Evolutionary conservation across 2,888 invertebrate species (phyloP).

Genomic region (Limenitis camilla): DNA sequence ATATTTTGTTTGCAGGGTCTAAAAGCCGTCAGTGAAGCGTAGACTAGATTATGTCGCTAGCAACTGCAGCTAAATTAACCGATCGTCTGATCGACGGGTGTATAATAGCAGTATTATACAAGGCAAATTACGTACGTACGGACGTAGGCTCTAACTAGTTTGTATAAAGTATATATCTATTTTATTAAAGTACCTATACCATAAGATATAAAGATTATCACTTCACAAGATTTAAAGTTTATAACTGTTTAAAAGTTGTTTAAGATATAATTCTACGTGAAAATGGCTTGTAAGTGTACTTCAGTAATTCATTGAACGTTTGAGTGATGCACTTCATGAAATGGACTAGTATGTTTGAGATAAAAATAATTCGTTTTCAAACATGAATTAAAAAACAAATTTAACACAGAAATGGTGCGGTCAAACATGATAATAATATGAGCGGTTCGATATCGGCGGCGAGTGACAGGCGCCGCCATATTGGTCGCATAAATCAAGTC

Average conservation of each 20-base stretch:
- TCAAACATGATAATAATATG: constrained; percentile 46
- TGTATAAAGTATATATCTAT: background rate
- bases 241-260: too few species aligned
- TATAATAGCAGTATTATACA: background rate
- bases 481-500: constrained; percentile 73
- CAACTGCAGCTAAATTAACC: constrained; percentile 21
- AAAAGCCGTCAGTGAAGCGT: constrained; percentile 15
- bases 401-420: constrained; percentile 16
- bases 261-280: background rate
- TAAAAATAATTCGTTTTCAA: too few species aligned
- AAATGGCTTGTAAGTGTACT: too few species aligned
- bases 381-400: constrained; percentile 1
- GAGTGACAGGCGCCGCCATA: constrained; percentile 68
- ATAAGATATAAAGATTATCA: too few species aligned
- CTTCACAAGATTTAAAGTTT: background rate
- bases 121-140: background rate
- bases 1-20: constrained; percentile 12
- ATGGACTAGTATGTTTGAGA: too few species aligned
- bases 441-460: constrained; percentile 57
- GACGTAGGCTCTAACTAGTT: background rate
- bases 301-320: too few species aligned
- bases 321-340: background rate
- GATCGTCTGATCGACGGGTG: constrained; percentile 8
- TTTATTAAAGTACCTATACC: background rate
- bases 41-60: constrained; percentile 15